Evolutionary conservation across 2,797 vertebrate genomes (phyloP).

Genomic region (Coluber constrictor): DNA sequence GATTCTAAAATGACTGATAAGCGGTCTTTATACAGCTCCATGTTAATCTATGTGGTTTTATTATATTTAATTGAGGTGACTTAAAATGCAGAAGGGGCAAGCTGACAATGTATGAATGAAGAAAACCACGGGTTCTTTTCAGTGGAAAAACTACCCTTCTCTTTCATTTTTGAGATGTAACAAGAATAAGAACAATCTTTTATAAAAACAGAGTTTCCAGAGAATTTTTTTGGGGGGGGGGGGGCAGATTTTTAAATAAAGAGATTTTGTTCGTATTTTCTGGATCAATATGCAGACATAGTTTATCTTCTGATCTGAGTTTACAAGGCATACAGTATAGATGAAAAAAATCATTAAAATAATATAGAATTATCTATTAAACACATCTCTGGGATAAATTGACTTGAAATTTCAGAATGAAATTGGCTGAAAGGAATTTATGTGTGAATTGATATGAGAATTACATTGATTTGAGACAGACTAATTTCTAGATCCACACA

Average conservation of each 20-base stretch:
- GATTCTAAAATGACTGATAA: neutral
- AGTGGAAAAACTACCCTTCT: neutral
- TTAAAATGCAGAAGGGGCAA: conserved; percentile 20
- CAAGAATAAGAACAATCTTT: neutral
- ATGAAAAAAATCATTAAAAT: neutral
- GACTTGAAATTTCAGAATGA: neutral
- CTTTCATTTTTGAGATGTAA: neutral
- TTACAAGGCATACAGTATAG: neutral
- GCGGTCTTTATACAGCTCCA: neutral
- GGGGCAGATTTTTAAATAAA: neutral
- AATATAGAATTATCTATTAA: neutral
- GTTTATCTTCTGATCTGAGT: neutral
- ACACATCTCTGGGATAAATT: neutral
- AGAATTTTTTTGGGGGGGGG: neutral
- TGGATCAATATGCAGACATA: neutral
- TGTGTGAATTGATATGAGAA: neutral
- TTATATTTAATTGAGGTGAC: neutral
- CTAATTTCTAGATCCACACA: neutral
- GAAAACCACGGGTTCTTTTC: neutral
- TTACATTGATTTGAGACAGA: neutral
- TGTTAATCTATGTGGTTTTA: neutral
- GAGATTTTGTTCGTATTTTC: neutral
- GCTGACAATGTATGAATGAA: neutral
- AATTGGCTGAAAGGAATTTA: neutral
- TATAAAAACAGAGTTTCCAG: neutral